Percentiles rank a stretch among this genome's conserved stretches.
Conservation (phyloP, 1,140 invertebrate species). For the Ylistrum balloti region DNA sequence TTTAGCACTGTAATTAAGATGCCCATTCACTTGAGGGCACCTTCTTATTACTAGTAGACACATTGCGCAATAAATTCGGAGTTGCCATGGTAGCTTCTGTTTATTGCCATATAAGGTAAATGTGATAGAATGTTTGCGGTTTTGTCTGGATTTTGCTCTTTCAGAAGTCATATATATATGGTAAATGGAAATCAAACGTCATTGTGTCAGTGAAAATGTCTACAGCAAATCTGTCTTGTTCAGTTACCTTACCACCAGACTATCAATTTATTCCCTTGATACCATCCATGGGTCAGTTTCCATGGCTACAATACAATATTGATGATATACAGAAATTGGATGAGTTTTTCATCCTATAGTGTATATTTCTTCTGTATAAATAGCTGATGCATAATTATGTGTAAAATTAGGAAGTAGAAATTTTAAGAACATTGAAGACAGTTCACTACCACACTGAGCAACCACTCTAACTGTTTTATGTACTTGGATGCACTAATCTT, state of each 20-base stretch:
- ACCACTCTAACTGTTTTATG: too few species aligned
- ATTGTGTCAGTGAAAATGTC: background rate
- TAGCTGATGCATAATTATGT: background rate
- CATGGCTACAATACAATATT: background rate
- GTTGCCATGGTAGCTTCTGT: background rate
- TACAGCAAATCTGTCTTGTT: background rate
- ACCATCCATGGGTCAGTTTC: constrained; percentile 20
- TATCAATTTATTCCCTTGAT: background rate
- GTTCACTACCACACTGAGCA: too few species aligned
- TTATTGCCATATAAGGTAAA: constrained; percentile 19
- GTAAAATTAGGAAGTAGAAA: background rate
- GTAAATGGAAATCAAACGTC: background rate
- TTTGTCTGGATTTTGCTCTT: constrained; percentile 10
- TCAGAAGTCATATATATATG: background rate
- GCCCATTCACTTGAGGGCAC: background rate
- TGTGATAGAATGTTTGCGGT: background rate
- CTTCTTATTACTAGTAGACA: background rate
- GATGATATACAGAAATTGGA: background rate
- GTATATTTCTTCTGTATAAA: background rate
- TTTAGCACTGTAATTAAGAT: background rate
- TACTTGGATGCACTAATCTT: too few species aligned
- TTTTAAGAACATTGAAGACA: too few species aligned
- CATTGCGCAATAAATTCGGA: background rate
- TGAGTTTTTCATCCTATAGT: background rate
- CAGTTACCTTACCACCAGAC: background rate